These are phyloP conservation scores for Sardina pilchardus DNA, from an alignment of 2,113 vertebrate genomes.

Conservation along the genomic window DNA sequence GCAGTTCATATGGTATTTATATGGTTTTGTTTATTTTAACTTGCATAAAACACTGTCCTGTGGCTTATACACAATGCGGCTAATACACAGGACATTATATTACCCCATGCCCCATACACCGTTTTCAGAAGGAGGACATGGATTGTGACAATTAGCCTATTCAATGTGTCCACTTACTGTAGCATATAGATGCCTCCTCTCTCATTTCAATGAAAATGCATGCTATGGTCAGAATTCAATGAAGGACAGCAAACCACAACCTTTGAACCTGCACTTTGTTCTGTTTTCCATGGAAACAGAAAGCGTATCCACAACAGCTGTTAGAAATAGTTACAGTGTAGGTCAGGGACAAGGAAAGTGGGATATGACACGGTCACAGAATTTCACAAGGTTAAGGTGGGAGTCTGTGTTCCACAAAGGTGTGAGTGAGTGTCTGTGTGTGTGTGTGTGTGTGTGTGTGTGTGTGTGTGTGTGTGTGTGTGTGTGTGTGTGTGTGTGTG, in stretches of 20 bases:
- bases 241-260: constrained; percentile 11
- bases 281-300: constrained; percentile 23
- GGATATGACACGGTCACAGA: neutral
- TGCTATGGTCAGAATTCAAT: neutral
- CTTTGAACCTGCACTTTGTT: constrained; percentile 40
- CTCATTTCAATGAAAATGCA: neutral
- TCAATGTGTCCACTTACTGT: neutral
- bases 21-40: no score
- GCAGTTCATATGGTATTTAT: no score
- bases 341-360: neutral
- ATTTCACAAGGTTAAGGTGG: neutral
- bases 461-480: neutral
- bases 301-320: constrained; percentile 31
- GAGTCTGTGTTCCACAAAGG: neutral
- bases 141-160: neutral
- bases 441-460: neutral
- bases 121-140: neutral
- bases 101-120: neutral
- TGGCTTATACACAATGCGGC: no score
- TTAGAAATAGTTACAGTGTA: neutral
- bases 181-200: neutral
- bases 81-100: no score
- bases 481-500: neutral
- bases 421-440: neutral
- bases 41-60: no score